Base-by-base conservation (phyloP, 2,113 vertebrate species). In the Chloropsis cyanopogon region DNA sequence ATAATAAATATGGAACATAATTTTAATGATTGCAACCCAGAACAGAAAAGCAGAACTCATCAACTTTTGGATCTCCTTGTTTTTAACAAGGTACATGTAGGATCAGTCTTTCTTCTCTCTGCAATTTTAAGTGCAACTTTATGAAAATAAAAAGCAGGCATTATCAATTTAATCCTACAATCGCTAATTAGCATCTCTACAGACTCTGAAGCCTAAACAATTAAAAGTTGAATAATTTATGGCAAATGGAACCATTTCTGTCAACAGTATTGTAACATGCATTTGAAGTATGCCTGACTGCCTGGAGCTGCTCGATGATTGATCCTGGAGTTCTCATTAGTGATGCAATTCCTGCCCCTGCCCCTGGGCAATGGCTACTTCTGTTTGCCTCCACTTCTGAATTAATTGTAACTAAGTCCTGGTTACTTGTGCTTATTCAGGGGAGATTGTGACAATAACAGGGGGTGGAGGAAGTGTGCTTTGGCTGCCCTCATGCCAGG, bases 141-240 rank as follows among this genome's bases (percentile, higher is more conserved):
- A 57, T 6, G 37, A 73, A 92, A 95, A 79, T 49, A 79, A 87
- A 92, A 73, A 70, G n/a, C 47, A 86, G 35, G 31, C 53, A 53
- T n/a, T 87, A 61, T 68, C 79, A 82, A 31, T 69, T 93, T 80
- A 44, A 78, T 86, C 88, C 79, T 78, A 77, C 54, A 78, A 13
- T 7, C 68, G 37, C 29, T 49, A 93, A 71, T 93, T 90, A 92
- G 44, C 79, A 88, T 93, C 85, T 94, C 90, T 96, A 93, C 52
- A 81, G 85, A 96, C 72, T 92, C 68, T 10, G 75, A 88, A 90
- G 60, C 56, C 92, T 81, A 92, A 96, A 94, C 93, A 96, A 92
- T 93, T 86, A 92, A 25, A 93, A 94, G 41, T 29, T 94, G 79
- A 96, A 97, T 96, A 94, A 96, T 96, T 97, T 88, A 96, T 94